Evolutionary conservation across 1,140 invertebrate species (phyloP), one percentile per base, ranked within the genome.

Genomic region (Heliconius congener): DNA sequence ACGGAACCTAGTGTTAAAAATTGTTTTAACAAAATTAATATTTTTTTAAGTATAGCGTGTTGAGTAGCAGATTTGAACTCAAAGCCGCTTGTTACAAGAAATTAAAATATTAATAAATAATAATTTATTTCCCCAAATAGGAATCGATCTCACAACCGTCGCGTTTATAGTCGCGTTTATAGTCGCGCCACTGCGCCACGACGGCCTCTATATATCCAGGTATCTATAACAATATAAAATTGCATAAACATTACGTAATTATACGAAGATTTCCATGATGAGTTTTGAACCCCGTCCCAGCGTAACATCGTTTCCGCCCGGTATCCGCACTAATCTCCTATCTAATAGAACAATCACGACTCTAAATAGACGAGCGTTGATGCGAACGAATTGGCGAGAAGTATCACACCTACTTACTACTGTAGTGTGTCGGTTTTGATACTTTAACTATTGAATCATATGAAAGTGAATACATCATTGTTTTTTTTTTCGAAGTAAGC

Each of bases 281-380:
- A 6, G 60, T n/a, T 27, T 57, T 27, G 23, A 66, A 71, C 16
- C 71, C 71, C n/a, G 34, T 37, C 34, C 60, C 23, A 27, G 23
- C 9, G 19, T 39, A 71, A 71, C 2, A 71, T 3, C 19, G n/a
- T 71, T 83, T 76, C 80, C 76, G 37, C 27, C 55, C 27, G n/a
- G 60, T 73, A 81, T 81, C 75, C 76, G 55, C 72, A 74, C 46
- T 73, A 82, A 84, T 81, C 74, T 72, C 83, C 76, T 88, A 80
- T 86, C 89, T 84, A 87, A 86, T 85, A 83, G 85, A 87, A 91
- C 87, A 89, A 91, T 87, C 83, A 85, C 71, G 79, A 81, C 77
- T 81, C 82, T 88, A 88, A 89, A 93, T 91, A 88, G 86, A 88
- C 74, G 71, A 84, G 91, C 88, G 90, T 87, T 86, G 87, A 91